A percentile compares a stretch with the other conserved stretches of the same genome.
These are phyloP conservation scores for Lerema accius DNA, from an alignment of 1,140 invertebrate species.

Conservation along the genomic window DNA sequence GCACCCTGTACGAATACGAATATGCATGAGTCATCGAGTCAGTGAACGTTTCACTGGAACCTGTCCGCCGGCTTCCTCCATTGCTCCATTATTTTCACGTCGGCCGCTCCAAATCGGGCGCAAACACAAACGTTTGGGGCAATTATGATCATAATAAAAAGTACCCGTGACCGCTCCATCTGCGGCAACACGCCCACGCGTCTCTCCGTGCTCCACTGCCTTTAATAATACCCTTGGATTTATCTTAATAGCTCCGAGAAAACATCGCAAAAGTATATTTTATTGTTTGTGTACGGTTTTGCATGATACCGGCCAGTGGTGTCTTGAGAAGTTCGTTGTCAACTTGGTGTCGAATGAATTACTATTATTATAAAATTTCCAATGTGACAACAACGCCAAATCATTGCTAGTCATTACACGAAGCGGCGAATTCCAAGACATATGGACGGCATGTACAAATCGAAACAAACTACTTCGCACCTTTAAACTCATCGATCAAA, in stretches of 20 bases:
- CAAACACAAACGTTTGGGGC: slow-evolving; percentile 6
- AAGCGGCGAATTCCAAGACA: too few relatives aligned
- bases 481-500: slow-evolving; percentile 11
- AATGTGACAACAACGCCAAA: too few relatives aligned
- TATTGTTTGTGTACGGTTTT: too few relatives aligned
- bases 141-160: slow-evolving; percentile 26
- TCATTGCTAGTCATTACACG: too few relatives aligned
- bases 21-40: slow-evolving; percentile 11
- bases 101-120: slow-evolving; percentile 11
- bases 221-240: slow-evolving; percentile 27
- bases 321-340: too few relatives aligned
- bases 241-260: slow-evolving; percentile 14
- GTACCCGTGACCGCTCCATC: slow-evolving; percentile 21
- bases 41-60: slow-evolving; percentile 1
- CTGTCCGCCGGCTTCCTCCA: not conserved
- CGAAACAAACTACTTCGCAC: not conserved
- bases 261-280: not conserved
- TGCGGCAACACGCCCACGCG: slow-evolving; percentile 19
- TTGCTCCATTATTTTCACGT: slow-evolving; percentile 17
- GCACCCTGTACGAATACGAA: slow-evolving; percentile 1
- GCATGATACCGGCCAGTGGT: too few relatives aligned
- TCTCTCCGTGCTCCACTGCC: slow-evolving; percentile 4
- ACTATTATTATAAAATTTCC: too few relatives aligned
- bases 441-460: not conserved
- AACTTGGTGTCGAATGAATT: too few relatives aligned